Base-by-base conservation (phyloP, 2,888 invertebrate species). In the Nephrotoma flavescens region DNA sequence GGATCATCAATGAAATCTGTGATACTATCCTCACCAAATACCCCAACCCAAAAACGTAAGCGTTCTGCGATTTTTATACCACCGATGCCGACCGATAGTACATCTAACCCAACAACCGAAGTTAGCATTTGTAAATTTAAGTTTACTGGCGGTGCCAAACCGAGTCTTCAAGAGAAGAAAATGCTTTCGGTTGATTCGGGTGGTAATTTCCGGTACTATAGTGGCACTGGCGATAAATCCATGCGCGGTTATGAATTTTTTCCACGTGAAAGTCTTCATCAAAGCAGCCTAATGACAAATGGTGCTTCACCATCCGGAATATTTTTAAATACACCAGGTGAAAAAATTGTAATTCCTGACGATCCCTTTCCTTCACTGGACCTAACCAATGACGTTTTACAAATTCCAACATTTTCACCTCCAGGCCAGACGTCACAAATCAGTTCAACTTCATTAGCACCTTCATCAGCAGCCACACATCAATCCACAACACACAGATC, bases 111-210 rank as follows among this genome's bases (percentile, higher is more conserved):
- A 0, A 95, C 96, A 0, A 95, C 96, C 0, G 96, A 96, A 91
- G 97, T 96, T 83, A 96, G 96, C 91, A 97, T 97, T 89, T 97
- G 97, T 90, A 97, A 97, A 91, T 97, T 97, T 90, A 97, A 97
- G 90, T 97, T 97, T 90, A 97, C 97, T 0, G 97, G 97, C 0
- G 97, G 97, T 0, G 96, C 97, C 0, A 96, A 97, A 88, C 97
- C 97, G 0, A 95, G 95, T 87, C 90, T 97, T 86, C 97, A 97
- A 90, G 97, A 97, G 90, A 97, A 97, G 92, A 97, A 97, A 91
- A 97, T 97, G 95, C 93, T 97, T 0, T 97, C 97, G 0, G 97
- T 97, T 0, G 97, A 97, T 90, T 95, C 97, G 0, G 97, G 96
- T 0, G 97, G 97, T 0, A 97, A 97, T 89, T 97, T 97, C 88